Base-by-base conservation (phyloP, 2,113 vertebrate species). In the Salvelinus sp. region DNA sequence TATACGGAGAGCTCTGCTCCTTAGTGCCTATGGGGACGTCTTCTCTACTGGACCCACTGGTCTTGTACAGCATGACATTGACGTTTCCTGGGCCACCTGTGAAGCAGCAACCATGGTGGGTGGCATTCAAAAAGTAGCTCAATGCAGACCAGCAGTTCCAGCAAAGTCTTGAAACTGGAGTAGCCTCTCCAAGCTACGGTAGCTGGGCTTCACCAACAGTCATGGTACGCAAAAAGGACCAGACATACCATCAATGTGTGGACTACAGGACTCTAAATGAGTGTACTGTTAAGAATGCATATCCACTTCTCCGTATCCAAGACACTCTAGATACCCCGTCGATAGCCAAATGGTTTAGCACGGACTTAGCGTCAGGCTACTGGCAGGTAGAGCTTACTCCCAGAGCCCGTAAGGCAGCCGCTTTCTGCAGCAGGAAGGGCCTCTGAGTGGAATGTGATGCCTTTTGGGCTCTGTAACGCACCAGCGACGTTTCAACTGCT, bases 371-470 rank as follows among this genome's bases (percentile, higher is more conserved):
- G 1, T 38, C 38, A 38, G 33, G 33, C 33, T 33, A 33, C 33
- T 33, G 33, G 33, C 5, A 85, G 7, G 79, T 86, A 0, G 74
- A 82, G 2, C 65, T 81, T 1, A 81, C 69, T 0, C 78, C 81
- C 1, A 73, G 72, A 33, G 81, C 75, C 1, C 16, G 16, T 2
- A n/a, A n/a, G 9, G 69, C 76, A 1, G 58, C 74, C 0, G 23
- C 78, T 0, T 88, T 88, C 13, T 85, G 84, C 60, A 81, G 70
- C 63, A 18, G 76, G 4, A 85, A 50, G 14, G 74, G 78, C 1
- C 50, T 88, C 0, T 30, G 28, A 77, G 0, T 88, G 75, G 83
- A 88, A 86, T 3, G 38, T 80, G 1, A 77, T 87, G 79, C 82
- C 73, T 0, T 88, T 89, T 6, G 76, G 73, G 71, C 38, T 38